A percentile compares a stretch with the other conserved stretches of the same genome.
Evolutionary conservation across 30 jellyfish, hydroid and myxozoan genomes (phyloP).

Genomic region (Aurelia sp.): DNA sequence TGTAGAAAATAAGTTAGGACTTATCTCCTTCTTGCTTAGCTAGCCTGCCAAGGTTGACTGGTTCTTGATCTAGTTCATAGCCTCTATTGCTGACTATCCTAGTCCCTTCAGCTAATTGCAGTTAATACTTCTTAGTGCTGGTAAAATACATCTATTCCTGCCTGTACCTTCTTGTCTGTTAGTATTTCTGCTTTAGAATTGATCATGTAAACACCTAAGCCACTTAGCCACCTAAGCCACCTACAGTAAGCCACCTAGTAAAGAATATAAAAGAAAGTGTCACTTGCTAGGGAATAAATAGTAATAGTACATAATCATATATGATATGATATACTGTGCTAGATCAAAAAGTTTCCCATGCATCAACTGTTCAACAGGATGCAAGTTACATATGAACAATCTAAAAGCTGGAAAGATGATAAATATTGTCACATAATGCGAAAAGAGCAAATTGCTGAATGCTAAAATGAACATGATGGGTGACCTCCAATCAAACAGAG

Average conservation of each 20-base stretch:
- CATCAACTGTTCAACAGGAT: constrained; percentile 13
- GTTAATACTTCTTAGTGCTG: neutral
- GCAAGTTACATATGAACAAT: constrained; percentile 3
- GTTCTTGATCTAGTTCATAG: neutral
- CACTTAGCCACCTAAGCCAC: constrained; percentile 29
- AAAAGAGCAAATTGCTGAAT: too few species aligned
- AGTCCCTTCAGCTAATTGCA: constrained; percentile 25
- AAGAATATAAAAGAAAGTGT: constrained; percentile 19
- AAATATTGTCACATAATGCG: too few species aligned
- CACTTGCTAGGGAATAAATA: neutral
- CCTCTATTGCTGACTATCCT: constrained; percentile 38
- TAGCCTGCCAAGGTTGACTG: constrained; percentile 18
- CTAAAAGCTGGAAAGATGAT: too few species aligned
- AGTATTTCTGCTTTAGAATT: constrained; percentile 55
- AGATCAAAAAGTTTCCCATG: neutral
- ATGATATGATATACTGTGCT: neutral
- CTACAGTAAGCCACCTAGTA: too few species aligned
- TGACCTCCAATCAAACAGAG: too few species aligned
- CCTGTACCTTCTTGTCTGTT: constrained; percentile 49
- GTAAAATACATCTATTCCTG: constrained; percentile 50
- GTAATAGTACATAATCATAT: too few species aligned
- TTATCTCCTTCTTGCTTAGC: constrained; percentile 38
- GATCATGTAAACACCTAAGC: constrained; percentile 51
- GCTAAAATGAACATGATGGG: too few species aligned
- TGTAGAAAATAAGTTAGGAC: too few species aligned